Conservation (phyloP, 2,797 vertebrate genomes). For the Eulemur mongoz region DNA sequence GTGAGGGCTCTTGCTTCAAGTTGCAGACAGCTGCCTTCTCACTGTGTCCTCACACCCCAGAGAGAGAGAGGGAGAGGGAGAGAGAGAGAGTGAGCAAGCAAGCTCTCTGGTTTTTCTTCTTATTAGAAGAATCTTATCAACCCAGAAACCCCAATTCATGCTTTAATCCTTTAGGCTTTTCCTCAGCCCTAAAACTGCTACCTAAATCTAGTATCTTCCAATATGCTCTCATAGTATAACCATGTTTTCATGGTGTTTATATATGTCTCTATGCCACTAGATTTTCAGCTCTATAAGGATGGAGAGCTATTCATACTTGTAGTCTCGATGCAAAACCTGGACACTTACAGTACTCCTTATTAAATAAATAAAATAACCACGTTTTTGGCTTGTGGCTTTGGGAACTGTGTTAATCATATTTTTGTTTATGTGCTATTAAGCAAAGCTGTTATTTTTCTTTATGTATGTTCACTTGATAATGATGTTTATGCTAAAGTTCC, state of each 20-base stretch:
- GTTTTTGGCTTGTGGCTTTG: not conserved
- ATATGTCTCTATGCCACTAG: not conserved
- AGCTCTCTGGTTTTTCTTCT: not conserved
- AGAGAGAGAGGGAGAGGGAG: no score
- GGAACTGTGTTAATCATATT: not conserved
- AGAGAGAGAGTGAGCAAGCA: no score
- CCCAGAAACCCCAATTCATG: not conserved
- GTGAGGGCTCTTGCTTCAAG: not conserved
- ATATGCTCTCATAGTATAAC: not conserved
- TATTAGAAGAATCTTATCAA: not conserved
- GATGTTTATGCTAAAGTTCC: not conserved
- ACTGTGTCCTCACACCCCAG: not conserved
- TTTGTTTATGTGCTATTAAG: slow-evolving; percentile 20
- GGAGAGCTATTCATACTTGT: not conserved
- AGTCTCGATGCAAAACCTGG: not conserved
- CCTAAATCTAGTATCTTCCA: not conserved
- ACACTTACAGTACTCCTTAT: not conserved
- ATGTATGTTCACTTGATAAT: slow-evolving; percentile 17
- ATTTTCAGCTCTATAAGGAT: not conserved
- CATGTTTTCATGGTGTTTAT: not conserved
- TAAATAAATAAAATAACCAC: not conserved
- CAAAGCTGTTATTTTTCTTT: slow-evolving; percentile 45
- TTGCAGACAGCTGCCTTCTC: not conserved
- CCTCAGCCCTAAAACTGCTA: not conserved
- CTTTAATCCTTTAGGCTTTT: not conserved